phyloP scores from a whole-genome alignment of 2,113 vertebrate genomes.

The Elgaria multicarinata region DNA sequence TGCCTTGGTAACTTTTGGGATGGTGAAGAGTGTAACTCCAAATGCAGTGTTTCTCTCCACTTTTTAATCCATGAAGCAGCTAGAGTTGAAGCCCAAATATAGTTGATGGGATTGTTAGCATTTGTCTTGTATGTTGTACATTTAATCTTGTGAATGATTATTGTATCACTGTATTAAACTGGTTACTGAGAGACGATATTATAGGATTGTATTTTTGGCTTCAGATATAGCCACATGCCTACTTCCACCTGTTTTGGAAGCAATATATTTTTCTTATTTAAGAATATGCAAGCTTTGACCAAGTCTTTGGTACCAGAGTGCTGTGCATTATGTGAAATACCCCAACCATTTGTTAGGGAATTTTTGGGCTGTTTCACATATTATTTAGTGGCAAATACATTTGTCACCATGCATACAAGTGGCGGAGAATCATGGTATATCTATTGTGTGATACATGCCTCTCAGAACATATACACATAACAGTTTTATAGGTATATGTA shows the following conservation, averaged over 20 bases:
- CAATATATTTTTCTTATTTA: conserved; percentile 5
- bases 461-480: neutral
- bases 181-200: neutral
- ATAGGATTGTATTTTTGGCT: neutral
- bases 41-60: neutral
- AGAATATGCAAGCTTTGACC: conserved; percentile 35
- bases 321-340: conserved; percentile 30
- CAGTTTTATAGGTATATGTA: neutral
- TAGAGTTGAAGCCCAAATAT: neutral
- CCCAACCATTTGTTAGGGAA: conserved; percentile 16
- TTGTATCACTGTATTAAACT: conserved; percentile 15
- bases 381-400: neutral
- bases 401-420: neutral
- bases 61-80: neutral
- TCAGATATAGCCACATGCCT: neutral
- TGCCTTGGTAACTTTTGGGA: neutral
- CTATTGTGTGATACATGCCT: neutral
- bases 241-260: neutral
- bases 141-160: conserved; percentile 2
- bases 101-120: conserved; percentile 1
- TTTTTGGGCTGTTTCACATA: neutral
- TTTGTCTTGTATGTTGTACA: neutral
- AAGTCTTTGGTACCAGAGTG: conserved; percentile 19
- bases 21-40: neutral
- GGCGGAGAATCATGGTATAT: neutral